Conservation (phyloP, 2,888 invertebrate genomes). For the Drosophila gaucha region DNA sequence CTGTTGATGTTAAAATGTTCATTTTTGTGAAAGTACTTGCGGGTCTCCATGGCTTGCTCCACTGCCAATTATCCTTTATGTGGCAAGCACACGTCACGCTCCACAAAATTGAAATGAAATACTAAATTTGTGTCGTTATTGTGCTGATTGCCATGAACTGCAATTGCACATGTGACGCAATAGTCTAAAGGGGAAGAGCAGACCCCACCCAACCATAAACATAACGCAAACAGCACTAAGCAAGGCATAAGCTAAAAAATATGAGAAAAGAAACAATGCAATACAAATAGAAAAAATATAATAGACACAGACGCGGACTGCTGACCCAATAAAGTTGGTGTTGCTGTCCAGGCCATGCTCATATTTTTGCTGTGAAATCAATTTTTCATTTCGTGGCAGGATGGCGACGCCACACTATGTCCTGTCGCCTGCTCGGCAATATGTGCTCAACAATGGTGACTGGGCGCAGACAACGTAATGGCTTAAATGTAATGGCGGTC, state of each 20-base stretch:
- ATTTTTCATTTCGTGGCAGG: conserved; percentile 73
- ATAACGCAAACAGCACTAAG: conserved; percentile 47
- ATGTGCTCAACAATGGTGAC: conserved; percentile 57
- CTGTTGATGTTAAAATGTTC: conserved; percentile 16
- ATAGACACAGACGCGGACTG: conserved; percentile 31
- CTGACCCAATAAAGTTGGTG: conserved; percentile 69
- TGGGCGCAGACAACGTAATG: conserved; percentile 63
- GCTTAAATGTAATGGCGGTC: conserved; percentile 60
- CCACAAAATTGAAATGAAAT: conserved; percentile 77
- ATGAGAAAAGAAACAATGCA: conserved; percentile 9
- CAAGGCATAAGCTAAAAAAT: conserved; percentile 31
- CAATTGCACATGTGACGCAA: conserved; percentile 60
- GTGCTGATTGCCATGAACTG: conserved; percentile 76
- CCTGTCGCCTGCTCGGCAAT: conserved; percentile 24
- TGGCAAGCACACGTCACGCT: conserved; percentile 62
- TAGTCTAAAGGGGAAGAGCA: not conserved
- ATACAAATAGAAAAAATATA: conserved; percentile 4
- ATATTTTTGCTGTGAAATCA: conserved; percentile 70
- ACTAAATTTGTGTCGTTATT: conserved; percentile 71
- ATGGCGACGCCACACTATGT: conserved; percentile 44
- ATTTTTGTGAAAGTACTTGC: conserved; percentile 22
- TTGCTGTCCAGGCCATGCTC: conserved; percentile 31
- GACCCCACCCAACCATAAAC: conserved; percentile 45
- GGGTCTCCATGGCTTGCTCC: conserved; percentile 34
- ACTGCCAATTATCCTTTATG: conserved; percentile 70